These are phyloP conservation scores for Ormyrus labotus DNA, from an alignment of 2,888 invertebrate species.

Conservation along the genomic window DNA sequence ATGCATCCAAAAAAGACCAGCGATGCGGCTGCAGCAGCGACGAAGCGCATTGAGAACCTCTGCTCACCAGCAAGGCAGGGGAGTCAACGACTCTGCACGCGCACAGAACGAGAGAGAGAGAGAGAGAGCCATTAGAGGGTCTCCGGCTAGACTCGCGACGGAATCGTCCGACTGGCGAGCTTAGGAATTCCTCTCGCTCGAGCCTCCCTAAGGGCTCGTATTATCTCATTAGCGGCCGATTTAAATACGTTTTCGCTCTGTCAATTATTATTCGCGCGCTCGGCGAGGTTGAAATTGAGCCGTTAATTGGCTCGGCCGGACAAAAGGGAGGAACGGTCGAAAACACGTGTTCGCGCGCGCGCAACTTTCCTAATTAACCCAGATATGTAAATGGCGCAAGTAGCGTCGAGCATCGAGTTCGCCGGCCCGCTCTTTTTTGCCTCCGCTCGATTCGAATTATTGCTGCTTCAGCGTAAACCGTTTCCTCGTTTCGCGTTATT, in stretches of 20 bases:
- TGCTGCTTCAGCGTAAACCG: no score
- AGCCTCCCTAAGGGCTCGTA: background rate
- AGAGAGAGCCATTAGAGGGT: background rate
- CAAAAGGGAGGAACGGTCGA: background rate
- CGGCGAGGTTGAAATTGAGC: constrained; percentile 13
- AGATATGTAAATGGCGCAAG: constrained; percentile 13
- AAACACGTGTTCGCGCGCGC: background rate
- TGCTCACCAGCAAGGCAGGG: constrained; percentile 36
- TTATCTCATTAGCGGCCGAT: constrained; percentile 15
- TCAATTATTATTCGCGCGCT: constrained; percentile 5
- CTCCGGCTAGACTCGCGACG: no score
- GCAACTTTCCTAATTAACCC: constrained; percentile 41
- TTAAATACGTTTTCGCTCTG: background rate
- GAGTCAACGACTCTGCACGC: constrained; percentile 61
- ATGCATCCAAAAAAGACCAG: background rate
- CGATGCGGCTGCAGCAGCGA: background rate
- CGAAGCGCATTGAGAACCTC: constrained; percentile 57
- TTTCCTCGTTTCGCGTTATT: no score
- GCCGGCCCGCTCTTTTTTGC: no score
- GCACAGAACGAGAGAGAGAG: background rate
- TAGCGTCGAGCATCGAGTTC: background rate
- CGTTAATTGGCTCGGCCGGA: constrained; percentile 19
- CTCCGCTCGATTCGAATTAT: no score
- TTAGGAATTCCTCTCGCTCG: constrained; percentile 34
- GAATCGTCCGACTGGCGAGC: background rate